Evolutionary conservation across 2,113 vertebrate species (phyloP).

Genomic region (Tricholaema leucomelas): DNA sequence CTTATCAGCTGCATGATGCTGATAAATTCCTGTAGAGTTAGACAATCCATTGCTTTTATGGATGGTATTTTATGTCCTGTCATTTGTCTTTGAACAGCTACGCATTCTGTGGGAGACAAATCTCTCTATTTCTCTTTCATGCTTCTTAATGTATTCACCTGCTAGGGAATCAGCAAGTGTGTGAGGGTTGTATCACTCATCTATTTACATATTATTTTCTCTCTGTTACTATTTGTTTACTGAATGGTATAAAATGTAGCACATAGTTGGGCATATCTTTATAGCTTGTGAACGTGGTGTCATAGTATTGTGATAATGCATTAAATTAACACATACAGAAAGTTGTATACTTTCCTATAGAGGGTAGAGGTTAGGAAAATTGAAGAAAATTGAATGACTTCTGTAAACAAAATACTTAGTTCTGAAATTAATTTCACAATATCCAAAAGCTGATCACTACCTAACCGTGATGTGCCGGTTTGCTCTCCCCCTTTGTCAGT

Average conservation of each 20-base stretch:
- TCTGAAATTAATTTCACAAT: not conserved
- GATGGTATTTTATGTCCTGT: slow-evolving; percentile 40
- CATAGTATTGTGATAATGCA: not conserved
- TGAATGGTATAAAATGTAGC: not conserved
- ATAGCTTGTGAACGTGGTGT: not conserved
- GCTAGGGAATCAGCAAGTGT: not conserved
- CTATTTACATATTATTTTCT: not conserved
- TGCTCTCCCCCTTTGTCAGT: not conserved
- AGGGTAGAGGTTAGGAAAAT: not conserved
- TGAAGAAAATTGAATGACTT: not conserved
- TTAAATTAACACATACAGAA: not conserved
- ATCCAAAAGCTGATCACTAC: not conserved
- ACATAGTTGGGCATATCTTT: not conserved
- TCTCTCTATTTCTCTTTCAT: not conserved
- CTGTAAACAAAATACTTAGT: not conserved
- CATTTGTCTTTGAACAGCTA: slow-evolving; percentile 53
- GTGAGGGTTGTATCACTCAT: not conserved
- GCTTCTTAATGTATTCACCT: not conserved
- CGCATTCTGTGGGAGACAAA: not conserved
- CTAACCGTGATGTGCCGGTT: not conserved
- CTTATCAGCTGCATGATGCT: slow-evolving; percentile 27
- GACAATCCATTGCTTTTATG: slow-evolving; percentile 57
- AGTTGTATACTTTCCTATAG: not conserved
- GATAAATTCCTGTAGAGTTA: slow-evolving; percentile 35
- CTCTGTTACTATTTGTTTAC: not conserved